Evolutionary conservation across 2,888 invertebrate species (phyloP), one percentile per base, ranked within the genome.

Genomic region (Watsonalla cultraria): DNA sequence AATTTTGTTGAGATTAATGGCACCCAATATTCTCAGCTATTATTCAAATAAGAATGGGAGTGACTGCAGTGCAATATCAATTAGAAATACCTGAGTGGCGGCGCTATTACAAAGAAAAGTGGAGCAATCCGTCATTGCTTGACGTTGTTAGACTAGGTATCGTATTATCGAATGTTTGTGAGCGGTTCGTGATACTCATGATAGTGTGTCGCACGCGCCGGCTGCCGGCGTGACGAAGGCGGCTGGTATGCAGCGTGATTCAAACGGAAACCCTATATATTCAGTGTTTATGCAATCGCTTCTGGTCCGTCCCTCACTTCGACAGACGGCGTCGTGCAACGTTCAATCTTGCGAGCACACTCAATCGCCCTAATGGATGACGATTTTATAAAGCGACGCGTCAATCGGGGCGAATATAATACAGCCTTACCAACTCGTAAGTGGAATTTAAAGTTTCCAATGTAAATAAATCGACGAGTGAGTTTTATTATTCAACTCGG

Each of bases 211-310:
- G 84, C 82, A 78, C 79, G 82, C 81, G 82, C 78, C 74, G 74
- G 68, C 71, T 69, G 70, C 65, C 76, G 74, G 72, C 84, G 84
- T 89, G 90, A 90, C 90, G 82, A 85, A 89, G 84, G 65, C 80
- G 77, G 66, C 78, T 82, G 90, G 90, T 82, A 89, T 90, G 90
- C 86, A 74, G 76, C 82, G 85, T 90, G 90, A 90, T 85, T 90
- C 90, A 90, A 84, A 82, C 82, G 84, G 86, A 86, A 87, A 87
- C 86, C 87, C 81, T 87, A 85, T 85, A 85, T 84, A 83, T 84
- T 79, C 80, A 80, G 73, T 84, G 84, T 87, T 90, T 90, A 85
- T 87, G 83, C 84, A 87, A 86, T 70, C 78, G 72, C 75, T 78
- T 80, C 77, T 79, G 80, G 81, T 78, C 76, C 72, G 72, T 82